These are phyloP conservation scores for Ephydatia muelleri DNA, from an alignment of 37 sponge, comb jelly and placozoan species.

Conservation along the genomic window DNA sequence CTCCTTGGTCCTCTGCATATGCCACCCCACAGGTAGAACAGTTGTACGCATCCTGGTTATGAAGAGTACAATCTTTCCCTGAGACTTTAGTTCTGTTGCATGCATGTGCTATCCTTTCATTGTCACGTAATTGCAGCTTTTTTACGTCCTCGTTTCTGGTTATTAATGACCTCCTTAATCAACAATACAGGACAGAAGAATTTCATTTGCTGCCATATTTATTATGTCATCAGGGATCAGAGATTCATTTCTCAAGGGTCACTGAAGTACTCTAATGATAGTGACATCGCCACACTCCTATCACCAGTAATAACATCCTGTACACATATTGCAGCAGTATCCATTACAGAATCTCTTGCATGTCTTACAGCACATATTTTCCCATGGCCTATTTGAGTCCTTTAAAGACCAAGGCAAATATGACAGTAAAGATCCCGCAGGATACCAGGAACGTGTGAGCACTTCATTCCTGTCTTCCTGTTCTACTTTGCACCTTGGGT, in stretches of 20 bases:
- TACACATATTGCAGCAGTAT: background rate
- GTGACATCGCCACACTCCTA: constrained; percentile 5
- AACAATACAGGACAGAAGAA: constrained; percentile 13
- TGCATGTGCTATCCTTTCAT: constrained; percentile 1
- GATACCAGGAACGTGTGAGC: constrained; percentile 10
- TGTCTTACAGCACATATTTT: constrained; percentile 1
- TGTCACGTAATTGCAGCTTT: constrained; percentile 51
- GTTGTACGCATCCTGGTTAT: constrained; percentile 5
- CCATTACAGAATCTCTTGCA: constrained; percentile 20
- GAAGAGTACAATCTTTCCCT: background rate
- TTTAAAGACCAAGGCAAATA: constrained; percentile 24
- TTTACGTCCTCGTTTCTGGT: constrained; percentile 37
- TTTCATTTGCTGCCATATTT: background rate
- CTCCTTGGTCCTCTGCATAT: background rate
- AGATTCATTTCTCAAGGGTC: background rate
- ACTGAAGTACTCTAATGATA: constrained; percentile 13
- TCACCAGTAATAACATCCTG: background rate
- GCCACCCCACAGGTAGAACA: background rate
- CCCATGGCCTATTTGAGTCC: constrained; percentile 34
- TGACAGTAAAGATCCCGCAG: constrained; percentile 17
- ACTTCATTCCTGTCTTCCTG: background rate
- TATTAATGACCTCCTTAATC: constrained; percentile 16
- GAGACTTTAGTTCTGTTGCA: background rate
- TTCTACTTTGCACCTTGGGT: constrained; percentile 30
- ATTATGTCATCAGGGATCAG: background rate